A percentile compares a stretch with the other conserved stretches of the same genome.
Conservation (phyloP, 2,797 vertebrate species). For the Helicolenus hilgendorfi region DNA sequence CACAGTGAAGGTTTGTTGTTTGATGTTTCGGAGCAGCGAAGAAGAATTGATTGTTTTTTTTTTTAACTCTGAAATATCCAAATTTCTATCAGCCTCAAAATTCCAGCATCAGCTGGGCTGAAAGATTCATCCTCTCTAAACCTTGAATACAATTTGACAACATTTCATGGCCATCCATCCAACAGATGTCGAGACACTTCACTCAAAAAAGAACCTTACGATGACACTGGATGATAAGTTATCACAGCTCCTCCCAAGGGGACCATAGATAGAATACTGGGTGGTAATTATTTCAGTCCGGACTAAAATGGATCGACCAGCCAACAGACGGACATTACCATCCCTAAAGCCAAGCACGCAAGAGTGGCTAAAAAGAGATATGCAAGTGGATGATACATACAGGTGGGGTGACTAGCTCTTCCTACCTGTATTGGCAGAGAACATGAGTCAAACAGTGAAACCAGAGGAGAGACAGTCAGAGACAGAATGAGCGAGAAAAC, state of each 20-base stretch:
- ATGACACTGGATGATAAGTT: not conserved
- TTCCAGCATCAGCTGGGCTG: too few species aligned
- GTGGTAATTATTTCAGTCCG: not conserved
- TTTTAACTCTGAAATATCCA: too few species aligned
- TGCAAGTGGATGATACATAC: not conserved
- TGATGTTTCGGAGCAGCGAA: too few species aligned
- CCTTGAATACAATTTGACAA: not conserved
- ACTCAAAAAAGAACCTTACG: not conserved
- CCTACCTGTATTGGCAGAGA: not conserved
- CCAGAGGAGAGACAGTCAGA: not conserved
- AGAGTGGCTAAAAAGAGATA: too few species aligned
- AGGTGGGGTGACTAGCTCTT: not conserved
- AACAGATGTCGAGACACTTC: not conserved
- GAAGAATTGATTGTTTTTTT: too few species aligned
- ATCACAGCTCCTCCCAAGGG: not conserved
- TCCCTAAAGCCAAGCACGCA: too few species aligned
- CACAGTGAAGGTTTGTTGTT: too few species aligned
- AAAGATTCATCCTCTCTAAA: not conserved
- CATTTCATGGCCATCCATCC: not conserved
- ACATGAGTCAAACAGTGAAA: not conserved
- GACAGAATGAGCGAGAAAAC: not conserved
- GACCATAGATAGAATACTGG: not conserved
- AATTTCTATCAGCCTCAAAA: too few species aligned
- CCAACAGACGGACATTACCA: not conserved
- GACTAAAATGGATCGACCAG: too few species aligned